A percentile compares a stretch with the other conserved stretches of the same genome.
phyloP scores from a whole-genome alignment of 2,888 invertebrate species.

The Eustalomyia histrio region DNA sequence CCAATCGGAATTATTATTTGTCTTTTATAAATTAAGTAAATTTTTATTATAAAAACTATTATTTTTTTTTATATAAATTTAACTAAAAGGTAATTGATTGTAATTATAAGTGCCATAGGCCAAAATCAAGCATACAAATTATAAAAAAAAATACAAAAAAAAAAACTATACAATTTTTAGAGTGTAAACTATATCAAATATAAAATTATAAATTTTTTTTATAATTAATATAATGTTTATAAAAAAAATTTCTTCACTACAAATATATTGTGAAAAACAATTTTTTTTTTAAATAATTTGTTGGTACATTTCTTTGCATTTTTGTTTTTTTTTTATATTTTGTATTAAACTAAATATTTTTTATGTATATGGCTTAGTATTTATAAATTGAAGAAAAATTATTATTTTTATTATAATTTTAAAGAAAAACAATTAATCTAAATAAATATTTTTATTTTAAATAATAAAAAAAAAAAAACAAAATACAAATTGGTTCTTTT shows the following conservation, averaged over 20 bases:
- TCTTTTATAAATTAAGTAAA: neutral
- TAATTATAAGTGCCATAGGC: conserved; percentile 49
- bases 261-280: too few species aligned
- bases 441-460: conserved; percentile 44
- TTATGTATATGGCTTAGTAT: conserved; percentile 27
- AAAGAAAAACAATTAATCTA: conserved; percentile 6
- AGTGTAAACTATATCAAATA: neutral
- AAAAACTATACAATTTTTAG: conserved; percentile 15
- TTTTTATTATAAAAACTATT: conserved; percentile 61
- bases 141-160: conserved; percentile 23
- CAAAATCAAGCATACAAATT: conserved; percentile 25
- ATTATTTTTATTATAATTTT: conserved; percentile 44
- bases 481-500: conserved; percentile 38
- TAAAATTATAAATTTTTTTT: conserved; percentile 24
- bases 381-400: conserved; percentile 13
- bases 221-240: conserved; percentile 28
- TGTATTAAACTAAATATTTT: neutral
- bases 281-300: conserved; percentile 1
- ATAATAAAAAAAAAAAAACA: conserved; percentile 16
- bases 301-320: neutral
- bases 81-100: conserved; percentile 49
- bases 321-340: neutral
- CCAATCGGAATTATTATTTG: conserved; percentile 26
- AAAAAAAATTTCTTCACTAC: neutral
- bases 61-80: conserved; percentile 1